Evolutionary conservation across 35 echinoderm and acorn worm genomes (phyloP), one percentile per base, ranked within the genome.

Genomic region (Lytechinus variegatus): DNA sequence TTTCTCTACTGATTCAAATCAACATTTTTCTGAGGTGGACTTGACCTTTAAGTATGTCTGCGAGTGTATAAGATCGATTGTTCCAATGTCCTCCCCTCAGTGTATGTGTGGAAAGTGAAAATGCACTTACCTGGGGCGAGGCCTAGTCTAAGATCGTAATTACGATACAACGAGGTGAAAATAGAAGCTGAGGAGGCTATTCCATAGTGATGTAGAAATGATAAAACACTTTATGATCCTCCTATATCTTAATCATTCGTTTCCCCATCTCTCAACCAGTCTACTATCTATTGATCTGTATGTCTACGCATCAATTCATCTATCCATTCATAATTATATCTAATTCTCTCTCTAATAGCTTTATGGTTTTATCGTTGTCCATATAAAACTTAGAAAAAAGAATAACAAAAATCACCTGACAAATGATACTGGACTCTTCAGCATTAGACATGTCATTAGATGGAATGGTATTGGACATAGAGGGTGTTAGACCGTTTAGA

Each of bases 41-140:
- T n/a, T n/a, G n/a, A n/a, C n/a, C n/a, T n/a, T n/a, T n/a, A 79
- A 24, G 66, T 79, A 79, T 79, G 66, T 79, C 66, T 79, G 66
- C 5, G 19, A 1, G 66, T 24, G 66, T 7, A 79, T 24, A 79
- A 11, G 9, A 79, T 79, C 19, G 66, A 79, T 79, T 79, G 66
- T 24, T 79, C 8, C 66, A 24, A 7, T 79, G 66, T 24, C 66
- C 66, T 79, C 66, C n/a, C 66, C 66, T 21, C 19, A 16, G 19
- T 71, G 14, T 13, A 14, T 24, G 8, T 16, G n/a, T 24, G n/a
- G 66, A 79, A 79, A 16, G n/a, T 79, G 16, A 16, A 79, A 79
- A 16, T 79, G 66, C 21, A 79, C 66, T 24, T 8, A 21, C 66
- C 66, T 24, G 66, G 21, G 66, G 66, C 16, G 19, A 79, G 66